phyloP scores from a whole-genome alignment of 2,888 invertebrate species.

The Pollenia angustigena region DNA sequence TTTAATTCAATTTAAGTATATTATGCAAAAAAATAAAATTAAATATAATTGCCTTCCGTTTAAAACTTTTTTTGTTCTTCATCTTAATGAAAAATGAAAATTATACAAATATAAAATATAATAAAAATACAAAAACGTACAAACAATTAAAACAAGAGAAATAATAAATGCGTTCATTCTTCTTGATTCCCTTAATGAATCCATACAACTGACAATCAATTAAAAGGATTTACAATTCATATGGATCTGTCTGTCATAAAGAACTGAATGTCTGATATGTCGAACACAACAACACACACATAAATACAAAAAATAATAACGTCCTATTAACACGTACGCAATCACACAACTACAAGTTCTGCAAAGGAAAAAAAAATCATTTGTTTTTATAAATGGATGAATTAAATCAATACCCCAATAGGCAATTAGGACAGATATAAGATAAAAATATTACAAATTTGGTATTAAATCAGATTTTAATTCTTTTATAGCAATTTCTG shows the following conservation, averaged over 20 bases:
- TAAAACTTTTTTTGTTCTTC: conserved; percentile 15
- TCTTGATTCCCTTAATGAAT: conserved; percentile 44
- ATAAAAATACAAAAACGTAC: background rate
- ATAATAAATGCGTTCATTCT: conserved; percentile 23
- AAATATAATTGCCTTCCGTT: conserved; percentile 41
- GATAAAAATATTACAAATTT: background rate
- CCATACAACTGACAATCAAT: conserved; percentile 63
- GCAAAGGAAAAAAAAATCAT: background rate
- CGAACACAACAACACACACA: background rate
- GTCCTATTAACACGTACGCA: background rate
- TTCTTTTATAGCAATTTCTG: no score
- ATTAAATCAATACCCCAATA: background rate
- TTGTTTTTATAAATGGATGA: background rate
- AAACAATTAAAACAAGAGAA: conserved; percentile 10
- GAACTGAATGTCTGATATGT: conserved; percentile 13
- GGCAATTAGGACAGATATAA: background rate
- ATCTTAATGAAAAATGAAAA: background rate
- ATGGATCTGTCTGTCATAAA: conserved; percentile 43
- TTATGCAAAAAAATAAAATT: conserved; percentile 17
- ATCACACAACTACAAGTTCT: background rate
- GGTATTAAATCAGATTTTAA: no score
- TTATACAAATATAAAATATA: background rate
- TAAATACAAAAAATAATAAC: no score
- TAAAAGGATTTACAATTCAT: conserved; percentile 71
- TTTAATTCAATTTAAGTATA: conserved; percentile 26